Evolutionary conservation across 2,113 vertebrate species (phyloP).

Genomic region (Actenoides lindsayi): DNA sequence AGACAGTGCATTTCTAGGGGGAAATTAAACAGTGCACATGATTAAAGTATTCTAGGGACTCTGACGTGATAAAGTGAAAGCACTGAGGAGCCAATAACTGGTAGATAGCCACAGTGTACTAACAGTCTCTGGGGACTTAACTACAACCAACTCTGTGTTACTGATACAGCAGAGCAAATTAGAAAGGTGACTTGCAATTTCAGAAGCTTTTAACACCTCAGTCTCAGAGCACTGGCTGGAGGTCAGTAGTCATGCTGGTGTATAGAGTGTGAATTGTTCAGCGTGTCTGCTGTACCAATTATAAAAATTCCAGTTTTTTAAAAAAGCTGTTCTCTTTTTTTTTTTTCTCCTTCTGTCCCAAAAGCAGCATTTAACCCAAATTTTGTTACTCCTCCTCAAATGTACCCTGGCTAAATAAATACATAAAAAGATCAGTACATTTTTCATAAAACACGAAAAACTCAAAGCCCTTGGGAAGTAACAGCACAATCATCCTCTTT

Average conservation of each 20-base stretch:
- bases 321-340: background rate
- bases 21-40: background rate
- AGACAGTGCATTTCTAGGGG: background rate
- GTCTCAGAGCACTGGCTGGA: background rate
- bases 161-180: background rate
- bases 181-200: background rate
- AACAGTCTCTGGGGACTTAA: background rate
- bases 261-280: background rate
- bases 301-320: background rate
- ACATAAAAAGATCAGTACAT: fast-evolving
- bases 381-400: background rate
- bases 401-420: background rate
- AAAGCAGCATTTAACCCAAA: background rate
- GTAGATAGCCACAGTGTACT: background rate
- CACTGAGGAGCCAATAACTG: background rate
- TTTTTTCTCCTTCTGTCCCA: background rate
- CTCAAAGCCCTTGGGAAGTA: background rate
- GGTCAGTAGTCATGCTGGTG: background rate
- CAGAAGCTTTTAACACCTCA: constrained; percentile 31
- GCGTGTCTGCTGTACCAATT: background rate
- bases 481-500: background rate
- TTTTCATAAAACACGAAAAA: background rate
- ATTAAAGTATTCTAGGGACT: background rate
- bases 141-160: background rate
- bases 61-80: background rate